Evolutionary conservation across 2,797 vertebrate genomes (phyloP).

Genomic region (Lutjanus argentimaculatus): DNA sequence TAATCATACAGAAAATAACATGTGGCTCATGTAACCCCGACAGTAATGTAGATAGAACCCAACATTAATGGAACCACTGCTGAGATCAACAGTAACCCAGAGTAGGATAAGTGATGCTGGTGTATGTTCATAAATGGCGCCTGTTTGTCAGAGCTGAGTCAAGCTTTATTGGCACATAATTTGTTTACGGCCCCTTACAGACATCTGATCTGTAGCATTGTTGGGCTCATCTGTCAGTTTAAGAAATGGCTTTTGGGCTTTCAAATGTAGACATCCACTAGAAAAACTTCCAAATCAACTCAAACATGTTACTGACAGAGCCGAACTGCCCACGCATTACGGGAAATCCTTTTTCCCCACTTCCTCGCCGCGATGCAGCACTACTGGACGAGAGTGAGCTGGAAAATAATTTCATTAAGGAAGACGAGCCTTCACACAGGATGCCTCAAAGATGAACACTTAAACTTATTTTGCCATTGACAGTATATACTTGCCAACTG

Average conservation of each 20-base stretch:
- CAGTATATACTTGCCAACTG: neutral
- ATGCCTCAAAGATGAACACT: neutral
- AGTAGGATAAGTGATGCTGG: constrained; percentile 20
- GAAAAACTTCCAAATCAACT: neutral
- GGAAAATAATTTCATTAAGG: neutral
- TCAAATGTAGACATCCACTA: constrained; percentile 7
- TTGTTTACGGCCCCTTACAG: constrained; percentile 41
- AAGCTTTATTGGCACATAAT: constrained; percentile 39
- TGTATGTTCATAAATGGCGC: constrained; percentile 26
- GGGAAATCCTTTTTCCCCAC: neutral
- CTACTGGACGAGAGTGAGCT: neutral
- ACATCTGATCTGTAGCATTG: constrained; percentile 39
- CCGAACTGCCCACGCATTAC: too few relatives aligned
- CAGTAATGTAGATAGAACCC: neutral
- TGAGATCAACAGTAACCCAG: constrained; percentile 17
- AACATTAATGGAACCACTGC: constrained; percentile 26
- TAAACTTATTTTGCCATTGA: neutral
- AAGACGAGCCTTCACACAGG: neutral
- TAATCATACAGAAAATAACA: constrained; percentile 6
- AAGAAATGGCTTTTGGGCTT: constrained; percentile 25
- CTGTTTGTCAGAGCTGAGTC: constrained; percentile 41
- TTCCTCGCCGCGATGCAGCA: neutral
- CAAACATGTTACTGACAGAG: neutral
- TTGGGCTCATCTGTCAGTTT: constrained; percentile 25
- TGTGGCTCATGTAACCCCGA: neutral